Evolutionary conservation across 2,888 invertebrate species (phyloP).

Genomic region (Caenorhabditis sp.): DNA sequence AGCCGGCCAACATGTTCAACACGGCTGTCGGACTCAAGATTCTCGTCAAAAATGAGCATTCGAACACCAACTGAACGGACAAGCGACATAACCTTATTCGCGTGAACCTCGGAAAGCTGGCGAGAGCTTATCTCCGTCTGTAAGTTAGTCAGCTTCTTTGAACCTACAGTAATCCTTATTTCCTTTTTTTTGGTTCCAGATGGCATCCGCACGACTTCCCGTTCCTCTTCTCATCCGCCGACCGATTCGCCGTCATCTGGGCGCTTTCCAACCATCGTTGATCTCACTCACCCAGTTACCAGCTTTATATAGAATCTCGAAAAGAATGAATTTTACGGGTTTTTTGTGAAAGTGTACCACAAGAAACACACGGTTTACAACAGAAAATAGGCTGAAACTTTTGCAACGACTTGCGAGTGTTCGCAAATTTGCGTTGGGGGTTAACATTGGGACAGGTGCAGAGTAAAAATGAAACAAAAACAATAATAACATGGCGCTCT

Average conservation of each 20-base stretch:
- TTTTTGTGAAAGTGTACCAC: neutral
- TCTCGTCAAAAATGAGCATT: too few species aligned
- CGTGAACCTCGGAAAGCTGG: too few species aligned
- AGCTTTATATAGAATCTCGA: neutral
- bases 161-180: neutral
- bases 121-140: too few species aligned
- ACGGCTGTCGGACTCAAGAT: too few species aligned
- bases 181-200: slow-evolving; percentile 81
- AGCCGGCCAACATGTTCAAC: too few species aligned
- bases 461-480: neutral
- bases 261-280: slow-evolving; percentile 86
- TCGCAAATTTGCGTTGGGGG: too few species aligned
- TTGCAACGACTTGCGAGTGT: too few species aligned
- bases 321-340: neutral
- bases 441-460: too few species aligned
- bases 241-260: slow-evolving; percentile 96
- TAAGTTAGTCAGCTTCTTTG: slow-evolving; percentile 64
- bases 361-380: too few species aligned
- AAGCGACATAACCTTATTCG: too few species aligned
- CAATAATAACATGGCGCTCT: neutral
- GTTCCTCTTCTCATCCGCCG: slow-evolving; percentile 96
- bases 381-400: too few species aligned
- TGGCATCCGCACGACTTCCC: slow-evolving; percentile 99
- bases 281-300: neutral
- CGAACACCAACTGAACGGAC: too few species aligned